These are phyloP conservation scores for Pleuronectes platessa DNA, from an alignment of 2,113 vertebrate species.

Conservation along the genomic window DNA sequence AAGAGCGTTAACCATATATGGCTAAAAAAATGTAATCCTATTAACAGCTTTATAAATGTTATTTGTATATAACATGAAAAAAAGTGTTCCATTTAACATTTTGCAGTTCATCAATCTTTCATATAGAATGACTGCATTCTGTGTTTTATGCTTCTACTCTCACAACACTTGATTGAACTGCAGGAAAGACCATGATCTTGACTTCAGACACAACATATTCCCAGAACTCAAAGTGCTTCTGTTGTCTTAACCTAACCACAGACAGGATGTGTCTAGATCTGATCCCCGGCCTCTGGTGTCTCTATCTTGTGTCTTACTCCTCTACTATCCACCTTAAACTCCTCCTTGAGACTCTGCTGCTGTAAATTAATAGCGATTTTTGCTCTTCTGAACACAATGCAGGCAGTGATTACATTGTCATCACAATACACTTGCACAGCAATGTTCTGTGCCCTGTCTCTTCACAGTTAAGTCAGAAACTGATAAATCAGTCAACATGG, in stretches of 20 bases:
- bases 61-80: no score
- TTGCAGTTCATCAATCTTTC: no score
- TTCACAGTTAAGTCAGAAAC: not conserved
- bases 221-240: not conserved
- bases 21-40: no score
- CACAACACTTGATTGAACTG: not conserved
- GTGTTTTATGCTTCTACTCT: not conserved
- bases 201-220: not conserved
- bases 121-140: not conserved
- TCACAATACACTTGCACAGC: not conserved
- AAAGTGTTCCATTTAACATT: no score
- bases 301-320: not conserved
- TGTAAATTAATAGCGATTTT: not conserved
- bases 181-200: not conserved
- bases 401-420: not conserved
- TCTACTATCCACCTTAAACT: not conserved
- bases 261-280: not conserved
- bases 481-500: not conserved
- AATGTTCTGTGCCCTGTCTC: not conserved
- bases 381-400: not conserved
- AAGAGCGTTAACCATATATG: no score
- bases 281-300: not conserved
- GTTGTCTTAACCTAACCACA: not conserved
- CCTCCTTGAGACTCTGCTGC: not conserved
- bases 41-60: no score